These are phyloP conservation scores for Corynorhinus townsendii DNA, from an alignment of 2,113 vertebrate species.

Conservation along the genomic window DNA sequence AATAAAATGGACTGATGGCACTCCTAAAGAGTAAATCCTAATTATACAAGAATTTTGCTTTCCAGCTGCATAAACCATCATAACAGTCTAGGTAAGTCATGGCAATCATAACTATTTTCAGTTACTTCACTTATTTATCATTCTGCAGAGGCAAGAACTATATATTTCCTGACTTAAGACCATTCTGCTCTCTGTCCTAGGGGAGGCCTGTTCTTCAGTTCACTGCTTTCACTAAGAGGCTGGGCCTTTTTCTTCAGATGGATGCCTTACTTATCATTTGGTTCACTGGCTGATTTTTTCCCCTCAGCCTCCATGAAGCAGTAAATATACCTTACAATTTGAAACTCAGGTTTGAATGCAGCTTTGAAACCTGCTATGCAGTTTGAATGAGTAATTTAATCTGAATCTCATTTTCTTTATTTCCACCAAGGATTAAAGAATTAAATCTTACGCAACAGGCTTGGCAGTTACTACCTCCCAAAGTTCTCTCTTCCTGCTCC, in stretches of 20 bases:
- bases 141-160: background rate
- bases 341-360: background rate
- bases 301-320: background rate
- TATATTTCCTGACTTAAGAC: background rate
- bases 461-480: background rate
- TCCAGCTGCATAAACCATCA: background rate
- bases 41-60: background rate
- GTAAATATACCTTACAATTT: background rate
- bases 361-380: background rate
- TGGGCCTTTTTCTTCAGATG: background rate
- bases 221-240: background rate
- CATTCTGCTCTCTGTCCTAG: background rate
- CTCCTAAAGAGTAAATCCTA: background rate
- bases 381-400: background rate
- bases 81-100: background rate
- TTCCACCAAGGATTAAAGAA: background rate
- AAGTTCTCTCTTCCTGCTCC: background rate
- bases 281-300: background rate
- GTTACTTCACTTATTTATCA: background rate
- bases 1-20: background rate
- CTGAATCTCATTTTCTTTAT: background rate
- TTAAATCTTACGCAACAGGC: rapidly evolving
- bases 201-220: background rate
- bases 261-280: background rate
- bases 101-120: background rate